Conservation (phyloP, 2,797 vertebrate species). For the Hybognathus amarus region DNA sequence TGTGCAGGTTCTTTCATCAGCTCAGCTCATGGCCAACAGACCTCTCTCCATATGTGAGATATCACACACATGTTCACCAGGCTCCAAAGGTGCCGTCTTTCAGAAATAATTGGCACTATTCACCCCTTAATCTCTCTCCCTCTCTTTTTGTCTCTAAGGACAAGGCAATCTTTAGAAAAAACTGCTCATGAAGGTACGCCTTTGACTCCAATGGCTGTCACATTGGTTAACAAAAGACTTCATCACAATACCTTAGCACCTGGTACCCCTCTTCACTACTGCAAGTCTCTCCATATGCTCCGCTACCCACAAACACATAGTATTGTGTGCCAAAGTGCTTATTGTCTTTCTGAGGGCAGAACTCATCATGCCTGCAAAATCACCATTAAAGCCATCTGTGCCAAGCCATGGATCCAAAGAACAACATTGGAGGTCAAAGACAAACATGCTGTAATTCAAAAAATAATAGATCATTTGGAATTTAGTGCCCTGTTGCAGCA, state of each 20-base stretch:
- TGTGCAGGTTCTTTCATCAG: constrained; percentile 44
- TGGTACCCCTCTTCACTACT: constrained; percentile 29
- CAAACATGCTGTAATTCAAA: constrained; percentile 23
- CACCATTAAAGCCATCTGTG: constrained; percentile 57
- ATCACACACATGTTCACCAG: constrained; percentile 32
- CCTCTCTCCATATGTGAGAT: constrained; percentile 37
- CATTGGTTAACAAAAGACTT: constrained; percentile 19
- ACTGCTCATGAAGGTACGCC: constrained; percentile 3
- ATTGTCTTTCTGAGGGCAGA: constrained; percentile 52
- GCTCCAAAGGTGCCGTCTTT: constrained; percentile 19
- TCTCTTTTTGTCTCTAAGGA: constrained; percentile 20
- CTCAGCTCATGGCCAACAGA: constrained; percentile 30
- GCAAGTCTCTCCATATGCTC: constrained; percentile 52
- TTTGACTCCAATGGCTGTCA: constrained; percentile 28
- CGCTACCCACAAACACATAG: constrained; percentile 45
- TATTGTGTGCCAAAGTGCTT: constrained; percentile 50
- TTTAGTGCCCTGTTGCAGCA: constrained; percentile 13
- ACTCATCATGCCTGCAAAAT: constrained; percentile 50
- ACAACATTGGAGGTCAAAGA: constrained; percentile 34
- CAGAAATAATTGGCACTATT: constrained; percentile 21
- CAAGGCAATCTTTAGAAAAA: constrained; percentile 15
- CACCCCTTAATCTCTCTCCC: not conserved
- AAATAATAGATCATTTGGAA: constrained; percentile 26
- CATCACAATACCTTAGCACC: constrained; percentile 25
- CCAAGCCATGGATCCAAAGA: constrained; percentile 29